These are phyloP conservation scores for Congeria kusceri DNA, from an alignment of 2,888 invertebrate species.

Conservation along the genomic window DNA sequence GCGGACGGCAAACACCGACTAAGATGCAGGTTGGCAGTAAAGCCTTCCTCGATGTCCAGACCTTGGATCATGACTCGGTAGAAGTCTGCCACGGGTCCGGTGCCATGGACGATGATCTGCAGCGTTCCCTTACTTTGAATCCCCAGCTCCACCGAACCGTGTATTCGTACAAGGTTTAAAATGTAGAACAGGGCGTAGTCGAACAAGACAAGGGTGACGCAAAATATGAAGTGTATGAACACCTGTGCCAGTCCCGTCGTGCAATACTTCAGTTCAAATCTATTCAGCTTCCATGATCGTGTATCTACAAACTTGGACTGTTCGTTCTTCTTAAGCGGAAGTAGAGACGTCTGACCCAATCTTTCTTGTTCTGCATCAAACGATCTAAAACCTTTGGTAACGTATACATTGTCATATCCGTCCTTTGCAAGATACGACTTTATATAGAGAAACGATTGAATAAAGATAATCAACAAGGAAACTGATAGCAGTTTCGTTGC, in stretches of 20 bases:
- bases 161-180: constrained; percentile 66
- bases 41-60: constrained; percentile 44
- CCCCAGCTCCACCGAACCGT: constrained; percentile 67
- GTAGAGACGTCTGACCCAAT: constrained; percentile 57
- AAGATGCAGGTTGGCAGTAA: constrained; percentile 46
- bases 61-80: constrained; percentile 44
- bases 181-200: constrained; percentile 77
- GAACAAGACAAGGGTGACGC: constrained; percentile 61
- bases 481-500: constrained; percentile 53
- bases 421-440: constrained; percentile 74
- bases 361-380: constrained; percentile 65
- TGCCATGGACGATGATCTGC: constrained; percentile 51
- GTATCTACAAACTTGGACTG: constrained; percentile 68
- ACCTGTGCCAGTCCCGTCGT: constrained; percentile 67
- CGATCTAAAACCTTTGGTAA: constrained; percentile 70
- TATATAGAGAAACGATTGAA: constrained; percentile 64
- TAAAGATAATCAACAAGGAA: constrained; percentile 59
- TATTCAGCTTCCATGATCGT: constrained; percentile 55
- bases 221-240: constrained; percentile 68
- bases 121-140: constrained; percentile 45
- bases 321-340: constrained; percentile 76
- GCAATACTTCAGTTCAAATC: constrained; percentile 62
- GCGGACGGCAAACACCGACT: constrained; percentile 63
- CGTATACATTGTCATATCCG: constrained; percentile 79
- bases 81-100: constrained; percentile 55